phyloP scores from a whole-genome alignment of 2,888 invertebrate species.

The Phaonia tiefii region DNA sequence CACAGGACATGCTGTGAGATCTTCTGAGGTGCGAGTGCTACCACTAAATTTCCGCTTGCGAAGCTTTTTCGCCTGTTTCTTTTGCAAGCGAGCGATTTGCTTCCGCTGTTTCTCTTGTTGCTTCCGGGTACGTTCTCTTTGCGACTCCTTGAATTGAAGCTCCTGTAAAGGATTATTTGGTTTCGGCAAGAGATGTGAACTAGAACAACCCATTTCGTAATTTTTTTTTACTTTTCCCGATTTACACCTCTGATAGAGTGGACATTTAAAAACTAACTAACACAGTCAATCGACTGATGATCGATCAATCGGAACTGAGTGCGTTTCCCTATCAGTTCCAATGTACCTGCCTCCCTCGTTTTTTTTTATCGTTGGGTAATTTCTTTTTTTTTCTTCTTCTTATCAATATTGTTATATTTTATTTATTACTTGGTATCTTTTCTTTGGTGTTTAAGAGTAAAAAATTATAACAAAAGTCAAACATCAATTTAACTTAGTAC shows the following conservation, averaged over 20 bases:
- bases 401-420: constrained; percentile 18
- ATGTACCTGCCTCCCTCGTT: neutral
- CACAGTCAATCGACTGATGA: neutral
- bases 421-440: neutral
- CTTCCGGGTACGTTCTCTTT: constrained; percentile 69
- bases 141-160: constrained; percentile 70
- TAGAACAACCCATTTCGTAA: constrained; percentile 75
- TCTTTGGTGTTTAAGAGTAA: too few relatives aligned
- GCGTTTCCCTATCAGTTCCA: constrained; percentile 11
- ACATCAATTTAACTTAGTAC: neutral
- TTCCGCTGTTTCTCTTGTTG: constrained; percentile 75
- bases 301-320: constrained; percentile 19
- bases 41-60: constrained; percentile 49
- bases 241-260: constrained; percentile 43
- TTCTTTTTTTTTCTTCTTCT: constrained; percentile 7
- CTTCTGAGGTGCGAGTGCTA: neutral
- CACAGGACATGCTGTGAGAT: neutral
- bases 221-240: neutral
- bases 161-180: constrained; percentile 76
- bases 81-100: constrained; percentile 74
- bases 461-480: too few relatives aligned
- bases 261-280: constrained; percentile 55
- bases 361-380: constrained; percentile 6
- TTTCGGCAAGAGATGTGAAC: constrained; percentile 72
- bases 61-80: constrained; percentile 73